Evolutionary conservation across 2,888 invertebrate genomes (phyloP), one percentile per base, ranked within the genome.

Genomic region (Artemia sp.): DNA sequence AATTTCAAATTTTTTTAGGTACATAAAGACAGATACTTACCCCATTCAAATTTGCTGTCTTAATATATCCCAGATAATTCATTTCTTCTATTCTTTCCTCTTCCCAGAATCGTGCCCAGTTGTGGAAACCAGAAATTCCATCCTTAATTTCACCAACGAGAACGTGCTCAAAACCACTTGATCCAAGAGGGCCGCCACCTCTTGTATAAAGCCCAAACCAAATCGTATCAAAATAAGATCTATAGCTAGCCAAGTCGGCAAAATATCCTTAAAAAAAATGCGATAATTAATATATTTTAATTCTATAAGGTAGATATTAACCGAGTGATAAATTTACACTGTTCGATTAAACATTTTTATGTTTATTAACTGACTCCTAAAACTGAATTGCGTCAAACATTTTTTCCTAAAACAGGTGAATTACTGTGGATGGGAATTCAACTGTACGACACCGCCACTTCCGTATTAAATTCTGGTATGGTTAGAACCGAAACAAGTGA

Each of bases 121-220:
- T 92, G 78, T 95, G 94, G 73, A 94, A 81, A 10, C 93, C 93
- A 77, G 80, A 86, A 50, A 93, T 85, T 66, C 84, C 84, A 74
- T 86, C 85, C 77, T 89, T 90, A 0, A 89, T 81, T 82, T 95
- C 94, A 0, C 91, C 88, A 4, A 93, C 83, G 78, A 94, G 92
- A 38, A 92, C 85, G 76, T 95, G 94, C 78, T 95, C 94, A 76
- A 94, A 94, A 1, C 92, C 94, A 58, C 89, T 89, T 74, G 93
- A 92, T 72, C 92, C 89, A 38, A 89, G 84, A 76, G 84, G 84
- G 51, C 89, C 87, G 75, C 84, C 83, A 51, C 89, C 86, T 72
- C 92, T 82, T 0, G 91, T 86, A 77, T 92, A 95, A 74, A 90
- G 82, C 52, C 85, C 86, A 73, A 82, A 82, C 81, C 82, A 82